These are phyloP conservation scores for Drosophila rellima DNA, from an alignment of 2,888 invertebrate genomes.

Conservation along the genomic window DNA sequence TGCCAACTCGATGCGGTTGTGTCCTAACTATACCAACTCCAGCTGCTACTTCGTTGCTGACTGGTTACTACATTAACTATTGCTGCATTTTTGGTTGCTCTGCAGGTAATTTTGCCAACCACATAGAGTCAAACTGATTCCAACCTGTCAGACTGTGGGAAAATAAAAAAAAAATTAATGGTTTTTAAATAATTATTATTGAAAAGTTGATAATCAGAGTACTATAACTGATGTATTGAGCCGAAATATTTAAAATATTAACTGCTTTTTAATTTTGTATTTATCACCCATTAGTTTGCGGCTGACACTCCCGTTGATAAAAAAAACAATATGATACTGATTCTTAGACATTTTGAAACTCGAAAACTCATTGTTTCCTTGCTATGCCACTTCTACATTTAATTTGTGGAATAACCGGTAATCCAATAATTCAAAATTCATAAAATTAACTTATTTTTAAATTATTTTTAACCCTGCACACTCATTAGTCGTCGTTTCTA, in stretches of 20 bases:
- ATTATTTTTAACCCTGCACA: too few species aligned
- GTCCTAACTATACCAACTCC: constrained; percentile 11
- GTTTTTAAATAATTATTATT: not conserved
- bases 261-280: not conserved
- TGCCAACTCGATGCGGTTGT: constrained; percentile 53
- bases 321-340: too few species aligned
- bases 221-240: not conserved
- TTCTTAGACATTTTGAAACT: not conserved
- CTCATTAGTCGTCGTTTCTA: too few species aligned
- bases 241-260: not conserved
- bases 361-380: not conserved
- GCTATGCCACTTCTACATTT: not conserved
- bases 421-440: not conserved
- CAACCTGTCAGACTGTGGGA: constrained; percentile 14
- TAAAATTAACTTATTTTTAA: not conserved
- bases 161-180: constrained; percentile 18
- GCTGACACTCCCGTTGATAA: too few species aligned
- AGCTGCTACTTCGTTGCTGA: constrained; percentile 17
- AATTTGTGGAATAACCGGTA: not conserved
- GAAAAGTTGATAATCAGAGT: not conserved
- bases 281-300: constrained; percentile 3
- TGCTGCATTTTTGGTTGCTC: constrained; percentile 16
- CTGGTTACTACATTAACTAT: constrained; percentile 18
- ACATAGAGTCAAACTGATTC: constrained; percentile 27
- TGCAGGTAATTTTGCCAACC: constrained; percentile 49